Conservation (phyloP, 2,888 invertebrate genomes). For the Orchestes rusci region DNA sequence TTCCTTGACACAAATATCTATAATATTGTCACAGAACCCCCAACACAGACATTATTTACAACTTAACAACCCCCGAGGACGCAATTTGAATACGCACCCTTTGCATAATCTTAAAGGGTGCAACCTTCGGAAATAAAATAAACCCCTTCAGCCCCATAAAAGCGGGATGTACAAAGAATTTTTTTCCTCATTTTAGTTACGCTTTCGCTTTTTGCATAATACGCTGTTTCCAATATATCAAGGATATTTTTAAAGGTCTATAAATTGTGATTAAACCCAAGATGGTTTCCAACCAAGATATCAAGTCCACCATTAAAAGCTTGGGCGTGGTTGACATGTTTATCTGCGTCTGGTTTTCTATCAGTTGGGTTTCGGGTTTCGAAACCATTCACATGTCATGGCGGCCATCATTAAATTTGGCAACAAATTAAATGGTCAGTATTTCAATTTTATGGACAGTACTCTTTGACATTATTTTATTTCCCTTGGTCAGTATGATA, state of each 20-base stretch:
- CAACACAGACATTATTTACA: slow-evolving; percentile 21
- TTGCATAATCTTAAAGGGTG: slow-evolving; percentile 40
- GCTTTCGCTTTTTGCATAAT: slow-evolving; percentile 37
- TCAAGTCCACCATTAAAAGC: background rate
- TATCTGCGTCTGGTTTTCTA: background rate
- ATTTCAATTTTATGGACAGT: no score
- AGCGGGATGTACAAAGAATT: slow-evolving; percentile 30
- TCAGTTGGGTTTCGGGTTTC: background rate
- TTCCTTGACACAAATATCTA: no score
- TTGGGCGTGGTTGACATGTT: slow-evolving; percentile 3
- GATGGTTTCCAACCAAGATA: background rate
- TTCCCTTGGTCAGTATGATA: no score
- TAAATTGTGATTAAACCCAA: no score
- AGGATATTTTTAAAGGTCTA: no score
- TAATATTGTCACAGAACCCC: no score
- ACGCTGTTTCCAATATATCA: slow-evolving; percentile 16
- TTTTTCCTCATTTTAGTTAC: slow-evolving; percentile 39
- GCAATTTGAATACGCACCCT: slow-evolving; percentile 24
- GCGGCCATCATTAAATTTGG: no score
- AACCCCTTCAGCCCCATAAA: slow-evolving; percentile 38
- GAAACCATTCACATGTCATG: background rate
- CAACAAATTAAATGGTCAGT: no score
- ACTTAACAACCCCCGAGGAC: slow-evolving; percentile 19
- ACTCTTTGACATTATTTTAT: no score
- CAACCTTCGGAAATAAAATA: slow-evolving; percentile 40